phyloP scores from a whole-genome alignment of 1,140 invertebrate genomes.

The Aphis gossypii region DNA sequence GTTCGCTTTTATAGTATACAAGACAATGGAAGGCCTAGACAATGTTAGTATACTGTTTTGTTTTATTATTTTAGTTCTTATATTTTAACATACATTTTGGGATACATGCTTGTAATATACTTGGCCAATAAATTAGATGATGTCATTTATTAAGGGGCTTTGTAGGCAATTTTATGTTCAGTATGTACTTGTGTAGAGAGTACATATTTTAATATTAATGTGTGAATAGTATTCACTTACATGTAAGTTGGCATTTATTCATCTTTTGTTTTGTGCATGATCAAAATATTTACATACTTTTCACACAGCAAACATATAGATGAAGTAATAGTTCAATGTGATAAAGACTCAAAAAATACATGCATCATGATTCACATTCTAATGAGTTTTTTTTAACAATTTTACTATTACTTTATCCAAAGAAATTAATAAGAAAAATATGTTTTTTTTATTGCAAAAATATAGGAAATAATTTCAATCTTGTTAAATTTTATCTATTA shows the following conservation, averaged over 20 bases:
- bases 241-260: not conserved
- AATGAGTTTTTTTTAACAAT: not conserved
- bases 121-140: not conserved
- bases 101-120: not conserved
- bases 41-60: constrained; percentile 71
- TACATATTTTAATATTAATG: not conserved
- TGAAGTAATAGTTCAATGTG: not conserved
- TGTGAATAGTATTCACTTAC: not conserved
- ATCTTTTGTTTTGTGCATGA: not conserved
- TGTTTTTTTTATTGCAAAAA: not conserved
- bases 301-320: not conserved
- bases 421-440: not conserved
- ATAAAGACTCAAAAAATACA: not conserved
- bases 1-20: constrained; percentile 95
- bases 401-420: not conserved
- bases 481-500: not conserved
- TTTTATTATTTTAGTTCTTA: not conserved
- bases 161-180: not conserved
- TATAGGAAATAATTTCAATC: not conserved
- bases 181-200: not conserved
- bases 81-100: not conserved
- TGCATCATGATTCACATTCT: too few species aligned
- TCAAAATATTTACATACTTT: not conserved
- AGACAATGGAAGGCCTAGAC: constrained; percentile 84
- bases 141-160: not conserved